Evolutionary conservation across 2,888 invertebrate species (phyloP).

Genomic region (Scaeva pyrastri): DNA sequence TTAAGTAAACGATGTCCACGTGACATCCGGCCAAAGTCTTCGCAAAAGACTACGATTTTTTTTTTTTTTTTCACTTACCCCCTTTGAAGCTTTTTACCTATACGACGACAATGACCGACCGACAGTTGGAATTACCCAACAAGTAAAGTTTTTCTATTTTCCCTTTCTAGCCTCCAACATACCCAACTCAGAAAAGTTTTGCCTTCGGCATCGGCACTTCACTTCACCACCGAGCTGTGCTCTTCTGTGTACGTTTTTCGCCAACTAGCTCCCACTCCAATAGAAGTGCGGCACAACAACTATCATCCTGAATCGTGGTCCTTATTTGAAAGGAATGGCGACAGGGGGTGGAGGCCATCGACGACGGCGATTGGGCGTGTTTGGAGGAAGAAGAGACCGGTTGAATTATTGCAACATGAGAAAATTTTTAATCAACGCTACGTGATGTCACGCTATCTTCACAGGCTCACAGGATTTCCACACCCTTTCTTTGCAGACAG

Average conservation of each 20-base stretch:
- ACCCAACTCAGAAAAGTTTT: conserved; percentile 39
- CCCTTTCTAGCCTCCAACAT: conserved; percentile 28
- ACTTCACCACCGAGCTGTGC: neutral
- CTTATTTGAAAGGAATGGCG: neutral
- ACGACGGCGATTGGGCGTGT: conserved; percentile 6
- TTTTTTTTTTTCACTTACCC: conserved; percentile 5
- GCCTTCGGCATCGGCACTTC: conserved; percentile 66
- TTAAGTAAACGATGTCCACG: conserved; percentile 73
- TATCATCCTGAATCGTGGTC: conserved; percentile 6
- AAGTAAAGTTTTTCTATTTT: conserved; percentile 59
- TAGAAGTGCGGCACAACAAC: conserved; percentile 45
- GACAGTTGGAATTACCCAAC: conserved; percentile 58
- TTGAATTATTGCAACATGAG: conserved; percentile 73
- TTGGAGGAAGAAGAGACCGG: conserved; percentile 51
- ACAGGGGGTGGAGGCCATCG: neutral
- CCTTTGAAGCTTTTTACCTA: conserved; percentile 12
- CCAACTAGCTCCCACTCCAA: conserved; percentile 28
- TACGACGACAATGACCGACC: neutral
- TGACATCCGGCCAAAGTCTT: conserved; percentile 66
- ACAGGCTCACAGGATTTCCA: conserved; percentile 70
- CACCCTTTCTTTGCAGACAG: conserved; percentile 68
- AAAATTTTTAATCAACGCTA: conserved; percentile 74
- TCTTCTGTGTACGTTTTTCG: conserved; percentile 33
- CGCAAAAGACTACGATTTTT: conserved; percentile 5
- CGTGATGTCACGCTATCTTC: conserved; percentile 75